These are phyloP conservation scores for Triplophysa rosa DNA, from an alignment of 2,113 vertebrate species.

Conservation along the genomic window DNA sequence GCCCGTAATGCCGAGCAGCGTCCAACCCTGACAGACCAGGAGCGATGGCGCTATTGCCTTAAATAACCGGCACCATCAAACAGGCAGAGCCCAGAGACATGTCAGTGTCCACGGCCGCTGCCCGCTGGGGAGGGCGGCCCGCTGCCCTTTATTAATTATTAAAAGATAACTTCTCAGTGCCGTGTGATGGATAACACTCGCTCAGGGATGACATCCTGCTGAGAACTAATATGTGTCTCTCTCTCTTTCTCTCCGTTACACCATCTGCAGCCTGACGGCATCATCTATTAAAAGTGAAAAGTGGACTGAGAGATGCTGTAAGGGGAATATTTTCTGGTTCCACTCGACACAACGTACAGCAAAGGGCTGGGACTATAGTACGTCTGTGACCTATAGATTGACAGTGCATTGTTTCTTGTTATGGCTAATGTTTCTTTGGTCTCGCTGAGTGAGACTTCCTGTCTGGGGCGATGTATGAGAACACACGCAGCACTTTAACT, in stretches of 20 bases:
- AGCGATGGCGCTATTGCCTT: constrained; percentile 67
- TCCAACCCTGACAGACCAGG: constrained; percentile 59
- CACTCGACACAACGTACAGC: constrained; percentile 30
- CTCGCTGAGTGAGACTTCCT: constrained; percentile 28
- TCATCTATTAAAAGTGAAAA: constrained; percentile 13
- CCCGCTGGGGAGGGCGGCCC: constrained; percentile 60
- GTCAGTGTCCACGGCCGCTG: constrained; percentile 34
- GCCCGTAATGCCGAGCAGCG: constrained; percentile 55
- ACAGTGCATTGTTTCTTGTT: constrained; percentile 25
- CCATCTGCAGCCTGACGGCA: neutral
- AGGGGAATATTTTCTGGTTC: neutral
- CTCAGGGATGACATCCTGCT: constrained; percentile 4
- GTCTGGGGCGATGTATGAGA: neutral
- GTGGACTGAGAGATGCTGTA: neutral
- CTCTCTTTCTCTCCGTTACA: constrained; percentile 13
- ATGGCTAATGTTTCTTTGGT: constrained; percentile 9
- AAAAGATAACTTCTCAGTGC: constrained; percentile 71
- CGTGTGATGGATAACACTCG: constrained; percentile 73
- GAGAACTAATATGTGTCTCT: constrained; percentile 35
- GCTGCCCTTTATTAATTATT: constrained; percentile 84
- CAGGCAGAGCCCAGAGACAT: constrained; percentile 19
- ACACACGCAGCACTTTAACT: neutral
- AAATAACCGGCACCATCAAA: constrained; percentile 63
- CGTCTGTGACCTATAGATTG: constrained; percentile 26
- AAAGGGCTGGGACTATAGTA: neutral